Evolutionary conservation across 53 echinoderm and acorn worm species (phyloP).

Genomic region (Paracentrotus lividus): DNA sequence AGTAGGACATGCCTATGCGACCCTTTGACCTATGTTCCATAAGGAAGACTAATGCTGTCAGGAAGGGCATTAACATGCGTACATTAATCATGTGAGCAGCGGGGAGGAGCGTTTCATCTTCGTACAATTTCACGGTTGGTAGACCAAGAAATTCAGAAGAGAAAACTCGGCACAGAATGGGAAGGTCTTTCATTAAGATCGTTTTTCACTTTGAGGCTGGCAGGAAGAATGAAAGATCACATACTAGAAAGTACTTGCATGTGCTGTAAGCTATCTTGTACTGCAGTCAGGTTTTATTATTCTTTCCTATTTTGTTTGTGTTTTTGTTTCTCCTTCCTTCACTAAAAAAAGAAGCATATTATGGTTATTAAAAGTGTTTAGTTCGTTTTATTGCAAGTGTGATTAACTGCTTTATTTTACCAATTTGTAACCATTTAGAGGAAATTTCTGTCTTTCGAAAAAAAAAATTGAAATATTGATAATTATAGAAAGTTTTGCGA

Average conservation of each 20-base stretch:
- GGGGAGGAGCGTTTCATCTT: constrained; percentile 9
- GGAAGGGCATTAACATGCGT: neutral
- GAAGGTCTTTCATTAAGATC: constrained; percentile 4
- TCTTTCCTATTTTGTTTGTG: neutral
- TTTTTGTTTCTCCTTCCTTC: neutral
- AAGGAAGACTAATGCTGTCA: neutral
- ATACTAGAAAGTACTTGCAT: neutral
- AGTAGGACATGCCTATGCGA: too few relatives aligned
- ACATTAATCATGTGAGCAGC: constrained; percentile 42
- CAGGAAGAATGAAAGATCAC: neutral
- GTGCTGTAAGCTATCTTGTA: neutral
- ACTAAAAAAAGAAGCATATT: neutral
- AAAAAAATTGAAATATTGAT: neutral
- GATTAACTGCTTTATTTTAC: neutral
- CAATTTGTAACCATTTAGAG: neutral
- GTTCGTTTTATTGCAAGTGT: neutral
- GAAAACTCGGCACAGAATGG: neutral
- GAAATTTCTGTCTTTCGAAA: neutral
- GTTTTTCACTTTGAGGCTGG: neutral
- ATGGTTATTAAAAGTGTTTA: neutral
- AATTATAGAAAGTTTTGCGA: neutral
- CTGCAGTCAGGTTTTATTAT: neutral
- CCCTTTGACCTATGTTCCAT: neutral
- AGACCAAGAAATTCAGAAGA: constrained; percentile 46
- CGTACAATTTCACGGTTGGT: constrained; percentile 30